Base-by-base conservation (phyloP, 92 coral and sea anemone species). In the Zoanthus sociatus region DNA sequence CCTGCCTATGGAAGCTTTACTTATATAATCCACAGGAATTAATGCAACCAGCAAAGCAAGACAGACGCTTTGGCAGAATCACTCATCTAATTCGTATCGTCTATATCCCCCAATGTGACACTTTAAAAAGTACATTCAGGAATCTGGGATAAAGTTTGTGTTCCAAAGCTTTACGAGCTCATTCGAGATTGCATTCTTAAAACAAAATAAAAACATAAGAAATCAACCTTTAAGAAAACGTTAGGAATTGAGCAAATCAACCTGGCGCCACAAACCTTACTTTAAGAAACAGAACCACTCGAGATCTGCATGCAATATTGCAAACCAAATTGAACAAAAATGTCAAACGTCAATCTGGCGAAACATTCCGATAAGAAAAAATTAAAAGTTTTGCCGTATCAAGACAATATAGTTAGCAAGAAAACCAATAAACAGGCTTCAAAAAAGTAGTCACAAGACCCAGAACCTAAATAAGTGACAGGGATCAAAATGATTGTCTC, bases 251-350 rank as follows among this genome's bases (percentile, higher is more conserved):
- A 10, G 10, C 0, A n/a, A 46, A 44, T 18, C 11, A 45, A 10
- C 21, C 9, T 13, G 5, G 6, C 26, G 26, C 9, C 45, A 42
- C 21, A 63, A 66, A 31, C 85, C 42, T 47, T 9, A 73, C 26
- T 81, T 20, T 3, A 50, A 50, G 66, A 15, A 18, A 81, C 85
- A 81, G 85, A 81, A 11, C 44, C 46, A 18, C 44, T 64, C 70
- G 32, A 18, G 14, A 18, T 4, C 32, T 17, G 18, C 44, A 26
- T 14, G 61, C 50, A 76, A 76, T 17, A 20, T 51, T 76, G 63
- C 84, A 79, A 79, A 79, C 42, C 31, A 70, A 11, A 81, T 64
- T 18, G 85, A n/a, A 18, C 44, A 44, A 51, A 54, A 77, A 32
- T 51, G 82, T 76, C 82, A 76, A n/a, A 56, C 20, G 82, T 50